phyloP scores from a whole-genome alignment of 2,888 invertebrate genomes.

The Azorinus chamasolen region DNA sequence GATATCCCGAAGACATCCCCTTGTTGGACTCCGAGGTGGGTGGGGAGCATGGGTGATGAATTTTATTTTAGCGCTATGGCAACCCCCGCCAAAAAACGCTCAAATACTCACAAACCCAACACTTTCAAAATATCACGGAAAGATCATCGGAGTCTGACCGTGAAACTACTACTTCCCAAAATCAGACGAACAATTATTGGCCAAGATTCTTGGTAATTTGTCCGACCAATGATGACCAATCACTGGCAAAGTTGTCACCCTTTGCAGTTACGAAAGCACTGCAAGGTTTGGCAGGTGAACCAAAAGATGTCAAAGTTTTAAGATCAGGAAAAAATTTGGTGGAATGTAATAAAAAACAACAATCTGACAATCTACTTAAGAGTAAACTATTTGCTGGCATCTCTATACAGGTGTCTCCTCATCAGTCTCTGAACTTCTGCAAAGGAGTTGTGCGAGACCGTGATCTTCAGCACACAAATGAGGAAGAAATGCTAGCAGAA shows the following conservation, averaged over 20 bases:
- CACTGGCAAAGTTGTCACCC: not conserved
- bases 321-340: not conserved
- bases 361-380: constrained; percentile 6
- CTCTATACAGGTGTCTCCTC: not conserved
- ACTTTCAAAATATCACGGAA: too few species aligned
- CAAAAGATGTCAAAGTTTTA: constrained; percentile 9
- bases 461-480: not conserved
- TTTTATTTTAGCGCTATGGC: not conserved
- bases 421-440: constrained; percentile 4
- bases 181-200: too few species aligned
- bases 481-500: not conserved
- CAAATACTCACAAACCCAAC: too few species aligned
- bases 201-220: not conserved
- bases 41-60: constrained; percentile 8
- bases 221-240: not conserved
- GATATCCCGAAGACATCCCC: constrained; percentile 5
- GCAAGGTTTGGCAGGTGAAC: not conserved
- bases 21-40: constrained; percentile 19
- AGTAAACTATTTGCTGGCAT: not conserved
- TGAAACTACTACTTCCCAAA: too few species aligned
- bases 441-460: not conserved
- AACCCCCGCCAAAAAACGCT: too few species aligned
- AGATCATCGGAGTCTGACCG: too few species aligned
- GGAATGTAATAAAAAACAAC: not conserved
- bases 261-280: constrained; percentile 1